Base-by-base conservation (phyloP, 2,113 vertebrate genomes). In the Rafetus swinhoei region DNA sequence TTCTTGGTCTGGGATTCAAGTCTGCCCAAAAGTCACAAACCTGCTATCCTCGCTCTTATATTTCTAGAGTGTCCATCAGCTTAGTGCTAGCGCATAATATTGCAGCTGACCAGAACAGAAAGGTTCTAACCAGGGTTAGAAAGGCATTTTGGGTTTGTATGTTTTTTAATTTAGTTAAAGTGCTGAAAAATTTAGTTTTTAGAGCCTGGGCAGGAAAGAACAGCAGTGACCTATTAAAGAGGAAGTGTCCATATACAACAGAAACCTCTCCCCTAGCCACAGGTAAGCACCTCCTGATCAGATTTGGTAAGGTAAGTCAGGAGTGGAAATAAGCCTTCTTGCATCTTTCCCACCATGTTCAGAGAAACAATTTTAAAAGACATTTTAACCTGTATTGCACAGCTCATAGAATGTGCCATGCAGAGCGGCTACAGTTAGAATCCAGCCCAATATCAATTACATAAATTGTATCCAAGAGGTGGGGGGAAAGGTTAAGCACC, bases 291-390 rank as follows among this genome's bases (percentile, higher is more conserved):
- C 69, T 94, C 79, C 87, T 85, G 69, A 3, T 9, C 76, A 83
- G n/a, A 74, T 60, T 79, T 56, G 9, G 79, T 60, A 24, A 12
- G 54, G 81, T 18, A n/a, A 6, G 53, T 13, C 45, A 79, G 19
- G 50, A 92, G 91, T 50, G 54, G 86, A 16, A 76, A 93, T 79
- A 81, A 90, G 35, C 55, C 39, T 94, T 93, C 45, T 90, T 56
- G 25, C 76, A 94, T 65, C 53, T 82, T 21, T 90, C 79, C 55
- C 60, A 72, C 45, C 50, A 3, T 25, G 90, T 74, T 24, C 89
- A 29, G 21, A 92, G 22, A 15, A 81, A 21, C 60, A 84, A 24
- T 9, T 74, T 55, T 81, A 82, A 24, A 74, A 0, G 2, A 65
- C 18, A 57, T 60, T 59, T 86, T 9, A 89, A 81, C 54, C 45